phyloP scores from a whole-genome alignment of 2,113 vertebrate genomes.

The Saccopteryx bilineata region DNA sequence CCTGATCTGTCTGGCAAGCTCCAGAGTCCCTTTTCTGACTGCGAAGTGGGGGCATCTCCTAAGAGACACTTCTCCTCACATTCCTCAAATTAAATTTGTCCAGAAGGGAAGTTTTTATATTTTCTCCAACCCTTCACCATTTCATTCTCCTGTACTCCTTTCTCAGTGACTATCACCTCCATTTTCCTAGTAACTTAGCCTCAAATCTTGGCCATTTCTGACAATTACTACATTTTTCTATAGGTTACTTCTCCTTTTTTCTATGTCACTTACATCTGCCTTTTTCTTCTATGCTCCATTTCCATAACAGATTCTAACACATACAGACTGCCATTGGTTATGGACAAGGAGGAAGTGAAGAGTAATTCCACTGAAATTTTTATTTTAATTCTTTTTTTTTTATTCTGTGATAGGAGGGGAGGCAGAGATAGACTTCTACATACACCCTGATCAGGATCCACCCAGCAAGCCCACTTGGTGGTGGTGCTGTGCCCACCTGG shows the following conservation, averaged over 20 bases:
- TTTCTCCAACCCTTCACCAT: neutral
- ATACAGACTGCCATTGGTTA: neutral
- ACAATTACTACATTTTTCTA: neutral
- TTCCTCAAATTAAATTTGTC: neutral
- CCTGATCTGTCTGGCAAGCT: neutral
- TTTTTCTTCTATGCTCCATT: neutral
- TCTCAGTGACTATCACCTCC: neutral
- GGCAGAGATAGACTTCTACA: too few relatives aligned
- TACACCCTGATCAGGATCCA: too few relatives aligned
- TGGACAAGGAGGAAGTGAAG: neutral
- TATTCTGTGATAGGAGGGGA: too few relatives aligned
- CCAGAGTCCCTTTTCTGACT: neutral
- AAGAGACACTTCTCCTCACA: neutral
- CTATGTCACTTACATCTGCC: neutral
- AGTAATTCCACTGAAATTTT: neutral
- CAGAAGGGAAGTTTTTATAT: neutral
- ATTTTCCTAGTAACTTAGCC: neutral
- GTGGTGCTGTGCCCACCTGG: too few relatives aligned
- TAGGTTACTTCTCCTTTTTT: neutral
- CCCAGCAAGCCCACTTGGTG: too few relatives aligned
- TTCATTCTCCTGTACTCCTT: neutral
- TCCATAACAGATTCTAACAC: neutral
- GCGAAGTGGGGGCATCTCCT: neutral
- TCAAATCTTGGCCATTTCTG: neutral
- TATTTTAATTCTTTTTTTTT: slow-evolving; percentile 12